phyloP scores from a whole-genome alignment of 1,140 invertebrate genomes.

The Lanistes nyassanus region DNA sequence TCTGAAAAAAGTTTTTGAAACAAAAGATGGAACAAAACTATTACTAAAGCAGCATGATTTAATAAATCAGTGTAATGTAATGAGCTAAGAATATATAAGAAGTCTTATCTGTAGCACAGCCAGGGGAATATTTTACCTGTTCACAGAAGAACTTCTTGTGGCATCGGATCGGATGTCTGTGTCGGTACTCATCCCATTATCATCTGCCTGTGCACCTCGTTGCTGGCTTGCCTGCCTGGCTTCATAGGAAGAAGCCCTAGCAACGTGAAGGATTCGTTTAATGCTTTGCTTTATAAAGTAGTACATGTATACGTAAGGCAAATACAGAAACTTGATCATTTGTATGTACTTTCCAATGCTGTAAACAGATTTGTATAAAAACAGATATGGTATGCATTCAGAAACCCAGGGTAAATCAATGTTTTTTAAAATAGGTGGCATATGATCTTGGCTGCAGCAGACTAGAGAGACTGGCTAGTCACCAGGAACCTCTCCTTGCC shows the following conservation, averaged over 20 bases:
- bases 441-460: no score
- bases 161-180: slow-evolving; percentile 35
- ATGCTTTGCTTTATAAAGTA: background rate
- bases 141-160: slow-evolving; percentile 41
- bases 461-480: no score
- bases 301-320: background rate
- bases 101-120: background rate
- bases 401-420: no score
- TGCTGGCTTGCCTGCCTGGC: no score
- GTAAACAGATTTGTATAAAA: no score
- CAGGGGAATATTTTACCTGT: slow-evolving; percentile 34
- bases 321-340: background rate
- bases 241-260: background rate
- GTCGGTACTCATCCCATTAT: slow-evolving; percentile 25
- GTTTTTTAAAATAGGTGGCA: no score
- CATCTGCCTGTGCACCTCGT: background rate
- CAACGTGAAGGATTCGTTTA: background rate
- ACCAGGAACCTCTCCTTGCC: no score
- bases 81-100: no score
- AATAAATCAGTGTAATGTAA: no score
- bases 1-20: no score
- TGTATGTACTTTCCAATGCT: background rate
- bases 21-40: background rate
- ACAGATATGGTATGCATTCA: no score
- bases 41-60: no score